Evolutionary conservation across 2,888 invertebrate genomes (phyloP).

Genomic region (Amaurobius ferox): DNA sequence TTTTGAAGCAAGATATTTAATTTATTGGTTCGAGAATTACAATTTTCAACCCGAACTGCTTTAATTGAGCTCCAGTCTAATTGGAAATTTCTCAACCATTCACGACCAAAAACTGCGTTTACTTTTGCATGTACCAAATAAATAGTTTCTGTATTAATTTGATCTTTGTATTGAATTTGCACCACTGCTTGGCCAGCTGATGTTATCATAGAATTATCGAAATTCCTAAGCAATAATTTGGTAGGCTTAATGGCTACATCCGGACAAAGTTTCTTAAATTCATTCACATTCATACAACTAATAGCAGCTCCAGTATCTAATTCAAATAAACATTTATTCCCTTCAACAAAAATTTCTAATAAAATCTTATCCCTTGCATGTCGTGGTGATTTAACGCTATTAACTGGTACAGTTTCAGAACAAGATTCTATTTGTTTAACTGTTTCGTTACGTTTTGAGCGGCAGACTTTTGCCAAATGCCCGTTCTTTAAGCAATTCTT

Average conservation of each 20-base stretch:
- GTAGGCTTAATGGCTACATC: slow-evolving; percentile 55
- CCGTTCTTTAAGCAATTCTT: slow-evolving; percentile 22
- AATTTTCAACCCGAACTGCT: slow-evolving; percentile 48
- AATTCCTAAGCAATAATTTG: slow-evolving; percentile 54
- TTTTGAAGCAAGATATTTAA: slow-evolving; percentile 48
- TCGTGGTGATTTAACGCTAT: slow-evolving; percentile 55
- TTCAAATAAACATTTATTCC: slow-evolving; percentile 42
- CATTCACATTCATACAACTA: slow-evolving; percentile 42
- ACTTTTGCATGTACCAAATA: slow-evolving; percentile 56
- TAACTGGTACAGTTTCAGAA: slow-evolving; percentile 27
- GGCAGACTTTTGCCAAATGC: slow-evolving; percentile 20
- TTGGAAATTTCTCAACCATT: slow-evolving; percentile 53
- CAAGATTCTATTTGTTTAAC: slow-evolving; percentile 2
- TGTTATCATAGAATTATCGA: slow-evolving; percentile 53
- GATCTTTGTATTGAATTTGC: slow-evolving; percentile 55
- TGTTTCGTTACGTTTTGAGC: slow-evolving; percentile 16
- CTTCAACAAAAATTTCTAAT: slow-evolving; percentile 51
- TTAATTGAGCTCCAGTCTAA: slow-evolving; percentile 52
- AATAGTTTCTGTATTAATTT: slow-evolving; percentile 54
- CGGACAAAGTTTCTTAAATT: slow-evolving; percentile 51
- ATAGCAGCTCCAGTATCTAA: slow-evolving; percentile 43
- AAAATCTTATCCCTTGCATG: slow-evolving; percentile 54
- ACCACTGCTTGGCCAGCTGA: slow-evolving; percentile 51
- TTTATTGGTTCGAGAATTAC: slow-evolving; percentile 54
- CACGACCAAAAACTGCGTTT: slow-evolving; percentile 56